These are phyloP conservation scores for Junonia oenone DNA, from an alignment of 2,888 invertebrate genomes.

Conservation along the genomic window DNA sequence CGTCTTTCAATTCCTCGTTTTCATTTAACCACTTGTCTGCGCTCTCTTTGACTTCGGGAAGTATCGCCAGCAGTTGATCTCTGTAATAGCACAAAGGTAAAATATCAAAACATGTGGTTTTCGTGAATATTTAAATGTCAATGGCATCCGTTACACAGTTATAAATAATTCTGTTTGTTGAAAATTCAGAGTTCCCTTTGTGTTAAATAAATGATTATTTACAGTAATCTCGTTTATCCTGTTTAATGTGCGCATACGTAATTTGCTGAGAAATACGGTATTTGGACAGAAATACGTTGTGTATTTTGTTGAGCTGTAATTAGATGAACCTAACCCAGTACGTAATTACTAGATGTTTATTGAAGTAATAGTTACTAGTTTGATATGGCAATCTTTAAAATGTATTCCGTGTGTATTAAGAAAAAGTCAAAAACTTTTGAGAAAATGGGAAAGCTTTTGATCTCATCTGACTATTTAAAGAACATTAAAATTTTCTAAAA, in stretches of 20 bases:
- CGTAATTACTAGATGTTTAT: too few relatives aligned
- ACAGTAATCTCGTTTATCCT: constrained; percentile 28
- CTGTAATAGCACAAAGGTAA: too few relatives aligned
- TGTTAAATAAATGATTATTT: constrained; percentile 26
- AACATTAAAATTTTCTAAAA: too few relatives aligned
- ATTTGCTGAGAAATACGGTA: constrained; percentile 16
- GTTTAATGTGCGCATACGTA: constrained; percentile 24
- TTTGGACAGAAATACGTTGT: constrained; percentile 8
- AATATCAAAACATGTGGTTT: too few relatives aligned
- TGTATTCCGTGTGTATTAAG: too few relatives aligned
- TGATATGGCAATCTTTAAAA: too few relatives aligned
- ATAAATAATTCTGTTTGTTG: constrained; percentile 34
- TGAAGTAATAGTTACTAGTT: too few relatives aligned
- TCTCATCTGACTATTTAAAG: too few relatives aligned
- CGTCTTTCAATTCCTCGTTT: constrained; percentile 78
- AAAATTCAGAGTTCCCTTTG: constrained; percentile 11
- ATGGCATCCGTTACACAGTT: constrained; percentile 26
- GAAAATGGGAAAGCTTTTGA: too few relatives aligned
- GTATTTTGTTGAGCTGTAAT: too few relatives aligned
- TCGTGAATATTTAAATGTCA: constrained; percentile 37
- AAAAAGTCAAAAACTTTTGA: too few relatives aligned
- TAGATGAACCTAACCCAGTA: too few relatives aligned
- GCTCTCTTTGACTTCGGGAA: constrained; percentile 81
- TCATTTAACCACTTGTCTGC: constrained; percentile 83
- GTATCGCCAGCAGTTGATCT: constrained; percentile 83